These are phyloP conservation scores for Acanthococcus lagerstroemiae DNA, from an alignment of 2,888 invertebrate species.

Conservation along the genomic window DNA sequence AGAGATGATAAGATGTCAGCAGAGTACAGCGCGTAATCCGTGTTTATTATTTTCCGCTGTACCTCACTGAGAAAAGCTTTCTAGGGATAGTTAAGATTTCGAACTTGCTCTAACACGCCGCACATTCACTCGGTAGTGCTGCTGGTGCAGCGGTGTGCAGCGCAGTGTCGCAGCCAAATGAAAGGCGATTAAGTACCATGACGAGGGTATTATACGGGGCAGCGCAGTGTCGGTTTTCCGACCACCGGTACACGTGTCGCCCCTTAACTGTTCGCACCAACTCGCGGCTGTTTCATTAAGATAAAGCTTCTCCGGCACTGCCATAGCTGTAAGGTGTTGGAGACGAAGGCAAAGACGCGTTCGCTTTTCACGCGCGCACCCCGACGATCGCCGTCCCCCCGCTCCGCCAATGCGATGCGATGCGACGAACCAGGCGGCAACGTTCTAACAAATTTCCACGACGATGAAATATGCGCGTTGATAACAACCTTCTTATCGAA, in stretches of 20 bases:
- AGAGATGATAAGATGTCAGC: too few relatives aligned
- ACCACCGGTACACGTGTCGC: constrained; percentile 20
- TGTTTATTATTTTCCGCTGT: constrained; percentile 23
- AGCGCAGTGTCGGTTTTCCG: not conserved
- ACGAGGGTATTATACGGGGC: constrained; percentile 27
- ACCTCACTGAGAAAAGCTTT: too few relatives aligned
- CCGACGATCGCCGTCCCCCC: not conserved
- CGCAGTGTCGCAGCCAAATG: constrained; percentile 1
- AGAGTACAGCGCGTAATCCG: constrained; percentile 19
- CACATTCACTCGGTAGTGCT: too few relatives aligned
- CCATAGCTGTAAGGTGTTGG: too few relatives aligned
- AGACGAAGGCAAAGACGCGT: too few relatives aligned
- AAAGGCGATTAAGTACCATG: constrained; percentile 28
- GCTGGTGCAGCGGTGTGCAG: not conserved
- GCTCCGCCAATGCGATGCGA: not conserved
- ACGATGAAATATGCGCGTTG: constrained; percentile 4
- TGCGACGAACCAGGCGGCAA: not conserved
- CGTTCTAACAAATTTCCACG: not conserved
- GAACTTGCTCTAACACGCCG: too few relatives aligned
- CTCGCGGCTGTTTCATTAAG: constrained; percentile 28
- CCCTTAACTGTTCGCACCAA: constrained; percentile 27
- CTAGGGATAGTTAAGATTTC: too few relatives aligned
- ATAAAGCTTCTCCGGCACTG: constrained; percentile 8
- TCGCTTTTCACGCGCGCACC: not conserved
- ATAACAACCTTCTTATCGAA: constrained; percentile 2